Percentiles rank a stretch among this genome's conserved stretches.
Conservation (phyloP, 2,888 invertebrate genomes). For the Melipona bicolor region DNA sequence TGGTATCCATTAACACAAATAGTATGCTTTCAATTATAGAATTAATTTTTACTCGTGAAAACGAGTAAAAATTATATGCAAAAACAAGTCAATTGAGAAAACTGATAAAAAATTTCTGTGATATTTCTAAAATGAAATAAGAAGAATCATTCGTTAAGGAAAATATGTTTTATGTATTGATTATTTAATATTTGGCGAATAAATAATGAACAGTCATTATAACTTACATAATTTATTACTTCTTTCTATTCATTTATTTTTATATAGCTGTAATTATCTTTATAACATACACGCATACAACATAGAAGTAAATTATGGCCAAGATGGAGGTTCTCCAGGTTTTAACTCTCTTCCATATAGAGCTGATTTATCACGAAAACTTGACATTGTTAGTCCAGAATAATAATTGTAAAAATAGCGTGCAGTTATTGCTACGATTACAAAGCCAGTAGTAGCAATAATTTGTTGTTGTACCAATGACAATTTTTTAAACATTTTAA, state of each 20-base stretch:
- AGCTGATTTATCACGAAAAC: slow-evolving; percentile 92
- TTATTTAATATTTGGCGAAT: neutral
- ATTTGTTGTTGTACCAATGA: slow-evolving; percentile 83
- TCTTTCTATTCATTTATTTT: slow-evolving; percentile 19
- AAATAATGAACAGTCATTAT: neutral
- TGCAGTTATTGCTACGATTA: slow-evolving; percentile 73
- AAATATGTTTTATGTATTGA: neutral
- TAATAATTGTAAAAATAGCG: neutral
- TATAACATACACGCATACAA: slow-evolving; percentile 1
- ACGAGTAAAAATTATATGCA: neutral
- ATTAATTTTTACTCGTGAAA: neutral
- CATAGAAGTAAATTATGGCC: slow-evolving; percentile 86
- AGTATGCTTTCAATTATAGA: neutral
- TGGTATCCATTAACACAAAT: neutral
- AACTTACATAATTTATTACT: neutral
- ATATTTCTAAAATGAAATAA: neutral
- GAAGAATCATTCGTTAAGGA: neutral
- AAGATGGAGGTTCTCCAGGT: slow-evolving; percentile 89
- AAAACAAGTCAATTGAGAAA: neutral
- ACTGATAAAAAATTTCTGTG: neutral
- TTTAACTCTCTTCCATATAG: slow-evolving; percentile 89
- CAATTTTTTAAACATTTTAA: slow-evolving; percentile 44
- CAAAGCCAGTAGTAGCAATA: slow-evolving; percentile 85
- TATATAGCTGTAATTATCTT: neutral
- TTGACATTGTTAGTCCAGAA: slow-evolving; percentile 83